Evolutionary conservation across 2,113 vertebrate genomes (phyloP), one percentile per base, ranked within the genome.

Genomic region (Prunella himalayana): DNA sequence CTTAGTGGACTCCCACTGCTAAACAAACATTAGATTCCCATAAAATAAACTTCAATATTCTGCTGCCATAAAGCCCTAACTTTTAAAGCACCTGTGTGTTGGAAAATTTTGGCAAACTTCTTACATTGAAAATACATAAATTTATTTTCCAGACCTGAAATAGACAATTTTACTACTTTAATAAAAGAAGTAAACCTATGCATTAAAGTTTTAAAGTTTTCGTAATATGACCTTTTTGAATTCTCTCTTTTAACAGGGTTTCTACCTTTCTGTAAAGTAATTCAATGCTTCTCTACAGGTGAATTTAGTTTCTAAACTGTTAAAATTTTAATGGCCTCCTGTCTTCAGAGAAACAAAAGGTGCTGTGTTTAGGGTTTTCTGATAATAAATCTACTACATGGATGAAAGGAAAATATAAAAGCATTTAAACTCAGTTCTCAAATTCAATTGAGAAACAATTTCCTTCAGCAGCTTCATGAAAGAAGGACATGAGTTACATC

Each of bases 271-370:
- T 33, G 53, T 96, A 96, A 97, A 97, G 86, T 65, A 94, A 97
- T 94, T 98, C 90, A 59, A 50, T 61, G 51, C 89, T 97, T 82
- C 68, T 92, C 82, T 95, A 72, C 76, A 97, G 80, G 94, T 95
- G 95, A 96, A 97, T 97, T 95, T 96, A 82, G 94, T 85, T 97
- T 96, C 88, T 93, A 77, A 95, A 78, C 95, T 92, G 94, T 96
- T 98, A 96, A 98, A 97, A 98, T 88, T 96, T 98, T 98, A 96
- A 98, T 98, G 87, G 79, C 10, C 96, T 82, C 79, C 57, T 81
- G 50, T 94, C 96, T 98, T 95, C 77, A 73, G 96, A 97, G 96
- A 96, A 93, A 93, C 39, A 95, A 96, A 96, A 97, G 94, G 73
- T 98, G 93, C 94, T 97, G 86, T 50, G 85, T 88, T 94, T 82